Conservation (phyloP, 1,140 invertebrate species). For the Drosophila subpulchrella region DNA sequence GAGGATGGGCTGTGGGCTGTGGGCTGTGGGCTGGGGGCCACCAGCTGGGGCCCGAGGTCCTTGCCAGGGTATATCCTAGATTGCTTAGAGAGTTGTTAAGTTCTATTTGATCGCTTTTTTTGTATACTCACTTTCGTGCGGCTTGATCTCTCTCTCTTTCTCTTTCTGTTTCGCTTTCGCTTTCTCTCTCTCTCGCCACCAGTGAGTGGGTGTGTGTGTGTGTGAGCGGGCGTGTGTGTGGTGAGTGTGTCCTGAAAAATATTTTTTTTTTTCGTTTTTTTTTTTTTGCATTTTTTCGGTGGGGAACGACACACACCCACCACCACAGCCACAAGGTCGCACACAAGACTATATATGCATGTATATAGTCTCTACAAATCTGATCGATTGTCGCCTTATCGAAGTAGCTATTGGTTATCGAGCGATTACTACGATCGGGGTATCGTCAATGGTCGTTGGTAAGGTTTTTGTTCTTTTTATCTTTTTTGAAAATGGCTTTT, state of each 20-base stretch:
- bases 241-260: slow-evolving; percentile 26
- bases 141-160: slow-evolving; percentile 20
- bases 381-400: slow-evolving; percentile 34
- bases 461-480: slow-evolving; percentile 6
- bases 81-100: slow-evolving; percentile 38
- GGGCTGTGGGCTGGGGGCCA: slow-evolving; percentile 10
- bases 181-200: slow-evolving; percentile 34
- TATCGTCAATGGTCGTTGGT: slow-evolving; percentile 32
- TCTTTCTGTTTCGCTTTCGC: slow-evolving; percentile 17
- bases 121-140: slow-evolving; percentile 53
- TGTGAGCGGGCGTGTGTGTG: slow-evolving; percentile 16
- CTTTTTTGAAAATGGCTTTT: slow-evolving; percentile 18
- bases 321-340: slow-evolving; percentile 29
- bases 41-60: slow-evolving; percentile 11
- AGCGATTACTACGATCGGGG: slow-evolving; percentile 35
- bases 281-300: background rate
- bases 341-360: slow-evolving; percentile 25
- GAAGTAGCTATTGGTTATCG: slow-evolving; percentile 33
- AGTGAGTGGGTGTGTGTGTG: slow-evolving; percentile 27
- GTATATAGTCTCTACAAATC: slow-evolving; percentile 26
- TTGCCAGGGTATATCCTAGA: slow-evolving; percentile 20
- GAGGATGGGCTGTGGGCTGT: slow-evolving; percentile 16
- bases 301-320: slow-evolving; percentile 10
- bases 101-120: slow-evolving; percentile 27
- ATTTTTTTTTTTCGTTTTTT: background rate